A percentile compares a stretch with the other conserved stretches of the same genome.
Evolutionary conservation across 2,113 vertebrate genomes (phyloP).

Genomic region (Erpornis zantholeuca): DNA sequence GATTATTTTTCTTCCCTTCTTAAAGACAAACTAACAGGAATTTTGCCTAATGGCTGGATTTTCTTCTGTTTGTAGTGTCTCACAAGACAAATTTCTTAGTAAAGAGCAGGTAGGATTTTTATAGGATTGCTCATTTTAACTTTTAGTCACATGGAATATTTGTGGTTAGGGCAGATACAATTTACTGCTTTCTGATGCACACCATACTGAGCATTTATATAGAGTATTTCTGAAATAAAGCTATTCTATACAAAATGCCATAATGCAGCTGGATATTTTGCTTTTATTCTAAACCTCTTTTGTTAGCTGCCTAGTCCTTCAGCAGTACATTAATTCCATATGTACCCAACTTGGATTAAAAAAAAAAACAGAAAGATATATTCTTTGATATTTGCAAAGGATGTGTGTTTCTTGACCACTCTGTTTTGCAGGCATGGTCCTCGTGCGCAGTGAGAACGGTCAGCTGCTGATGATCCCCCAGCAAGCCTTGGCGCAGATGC

Average conservation of each 20-base stretch:
- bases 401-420: not conserved
- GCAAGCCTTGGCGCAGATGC: constrained; percentile 92
- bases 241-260: not conserved
- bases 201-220: not conserved
- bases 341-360: not conserved
- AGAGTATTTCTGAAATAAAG: not conserved
- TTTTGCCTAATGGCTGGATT: not conserved
- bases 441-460: constrained; percentile 91
- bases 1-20: not conserved
- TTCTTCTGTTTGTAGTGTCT: not conserved
- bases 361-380: accelerated
- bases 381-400: not conserved
- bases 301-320: not conserved
- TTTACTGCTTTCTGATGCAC: not conserved
- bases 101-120: not conserved
- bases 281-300: not conserved
- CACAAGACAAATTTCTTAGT: not conserved
- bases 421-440: constrained; percentile 85
- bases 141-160: not conserved
- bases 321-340: not conserved
- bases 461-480: constrained; percentile 94
- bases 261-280: not conserved
- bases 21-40: not conserved
- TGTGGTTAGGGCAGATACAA: not conserved
- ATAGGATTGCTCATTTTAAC: not conserved